Conservation (phyloP, 2,797 vertebrate genomes). For the Lateolabrax maculatus region DNA sequence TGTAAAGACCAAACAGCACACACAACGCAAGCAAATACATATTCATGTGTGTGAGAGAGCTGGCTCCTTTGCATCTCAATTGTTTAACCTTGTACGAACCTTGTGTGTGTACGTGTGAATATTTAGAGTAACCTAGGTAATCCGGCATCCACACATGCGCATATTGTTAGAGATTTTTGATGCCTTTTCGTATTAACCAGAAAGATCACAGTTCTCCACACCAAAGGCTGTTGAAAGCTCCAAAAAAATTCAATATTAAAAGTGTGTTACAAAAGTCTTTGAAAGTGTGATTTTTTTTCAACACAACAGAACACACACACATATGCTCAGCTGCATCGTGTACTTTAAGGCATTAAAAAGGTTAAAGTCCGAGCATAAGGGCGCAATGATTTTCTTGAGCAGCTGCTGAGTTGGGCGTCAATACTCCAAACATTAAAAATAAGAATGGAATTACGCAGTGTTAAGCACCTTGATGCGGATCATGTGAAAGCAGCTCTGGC, state of each 20-base stretch:
- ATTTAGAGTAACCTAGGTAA: background rate
- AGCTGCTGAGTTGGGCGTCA: background rate
- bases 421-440: constrained; percentile 4
- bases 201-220: background rate
- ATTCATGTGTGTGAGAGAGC: background rate
- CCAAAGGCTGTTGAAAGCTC: background rate
- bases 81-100: background rate
- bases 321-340: background rate
- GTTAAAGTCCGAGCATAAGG: background rate
- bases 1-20: background rate
- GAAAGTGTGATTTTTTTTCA: no score
- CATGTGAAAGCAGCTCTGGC: constrained; percentile 36
- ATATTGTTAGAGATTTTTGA: background rate
- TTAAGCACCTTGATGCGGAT: constrained; percentile 21
- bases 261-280: no score
- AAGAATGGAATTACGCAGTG: constrained; percentile 13
- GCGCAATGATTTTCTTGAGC: background rate
- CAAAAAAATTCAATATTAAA: background rate
- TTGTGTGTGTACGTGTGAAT: background rate
- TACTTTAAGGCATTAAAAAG: background rate
- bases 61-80: background rate
- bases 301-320: background rate
- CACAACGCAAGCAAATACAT: background rate
- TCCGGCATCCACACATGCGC: background rate
- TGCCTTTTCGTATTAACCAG: background rate